These are phyloP conservation scores for Hydrolagus colliei DNA, from an alignment of 2,797 vertebrate genomes.

Conservation along the genomic window DNA sequence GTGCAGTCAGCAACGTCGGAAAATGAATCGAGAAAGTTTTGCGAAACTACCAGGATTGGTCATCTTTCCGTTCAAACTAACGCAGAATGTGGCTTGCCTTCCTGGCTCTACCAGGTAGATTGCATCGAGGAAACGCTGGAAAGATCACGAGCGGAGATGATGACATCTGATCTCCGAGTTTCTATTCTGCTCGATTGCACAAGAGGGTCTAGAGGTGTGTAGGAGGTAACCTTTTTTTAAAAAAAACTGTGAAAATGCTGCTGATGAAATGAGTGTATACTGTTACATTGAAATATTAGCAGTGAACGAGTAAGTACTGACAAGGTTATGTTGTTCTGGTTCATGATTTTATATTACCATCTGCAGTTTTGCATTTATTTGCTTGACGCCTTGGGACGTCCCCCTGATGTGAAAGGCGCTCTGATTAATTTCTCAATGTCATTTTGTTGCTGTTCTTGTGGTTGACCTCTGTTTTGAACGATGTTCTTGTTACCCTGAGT, in stretches of 20 bases:
- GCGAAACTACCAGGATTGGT: not conserved
- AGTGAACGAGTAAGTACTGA: not conserved
- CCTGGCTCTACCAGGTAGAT: slow-evolving; percentile 65
- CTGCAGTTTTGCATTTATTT: not conserved
- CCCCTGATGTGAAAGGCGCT: no score
- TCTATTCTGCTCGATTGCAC: slow-evolving; percentile 86
- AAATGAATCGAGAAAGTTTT: not conserved
- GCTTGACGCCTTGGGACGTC: not conserved
- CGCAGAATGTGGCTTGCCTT: not conserved
- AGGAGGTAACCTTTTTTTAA: not conserved
- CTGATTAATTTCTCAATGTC: not conserved
- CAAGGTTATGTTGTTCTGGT: not conserved
- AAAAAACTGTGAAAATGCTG: not conserved
- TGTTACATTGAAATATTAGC: not conserved
- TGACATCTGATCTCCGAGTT: slow-evolving; percentile 63
- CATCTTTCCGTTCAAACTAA: not conserved
- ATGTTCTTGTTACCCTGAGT: not conserved
- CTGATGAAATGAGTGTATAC: not conserved
- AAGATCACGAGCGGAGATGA: slow-evolving; percentile 54
- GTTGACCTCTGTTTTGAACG: not conserved
- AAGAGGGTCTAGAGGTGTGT: slow-evolving; percentile 81
- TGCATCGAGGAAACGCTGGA: slow-evolving; percentile 78
- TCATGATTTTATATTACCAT: not conserved
- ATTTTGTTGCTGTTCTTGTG: no score
- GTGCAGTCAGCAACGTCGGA: not conserved